Conservation (phyloP, 2,113 vertebrate genomes). For the Ibidorhyncha struthersii region DNA sequence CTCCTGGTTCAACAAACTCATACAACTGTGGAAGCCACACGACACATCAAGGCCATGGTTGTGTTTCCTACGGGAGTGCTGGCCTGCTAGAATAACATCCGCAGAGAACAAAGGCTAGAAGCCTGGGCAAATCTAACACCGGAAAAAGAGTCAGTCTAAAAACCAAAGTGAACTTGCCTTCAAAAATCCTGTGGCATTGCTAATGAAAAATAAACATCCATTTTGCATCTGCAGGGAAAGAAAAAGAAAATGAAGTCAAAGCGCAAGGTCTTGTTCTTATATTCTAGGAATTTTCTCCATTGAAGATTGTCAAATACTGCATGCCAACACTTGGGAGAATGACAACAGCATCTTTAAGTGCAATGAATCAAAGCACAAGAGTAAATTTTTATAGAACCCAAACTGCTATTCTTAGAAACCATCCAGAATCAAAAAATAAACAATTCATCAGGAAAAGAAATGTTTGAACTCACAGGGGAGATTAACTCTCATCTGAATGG, state of each 20-base stretch:
- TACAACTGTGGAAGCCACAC: not conserved
- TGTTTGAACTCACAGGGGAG: not conserved
- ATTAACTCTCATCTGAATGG: constrained; percentile 27
- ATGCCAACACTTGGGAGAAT: constrained; percentile 36
- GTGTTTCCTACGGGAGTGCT: not conserved
- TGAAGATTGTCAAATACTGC: constrained; percentile 37
- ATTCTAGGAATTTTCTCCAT: constrained; percentile 39
- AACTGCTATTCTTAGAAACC: constrained; percentile 55
- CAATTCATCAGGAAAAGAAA: constrained; percentile 35
- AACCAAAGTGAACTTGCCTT: not conserved
- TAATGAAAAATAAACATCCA: constrained; percentile 45
- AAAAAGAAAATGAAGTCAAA: not conserved
- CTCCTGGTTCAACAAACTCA: not conserved
- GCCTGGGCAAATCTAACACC: not conserved
- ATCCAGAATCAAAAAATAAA: constrained; percentile 45
- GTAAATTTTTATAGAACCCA: not conserved
- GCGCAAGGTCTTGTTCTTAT: not conserved
- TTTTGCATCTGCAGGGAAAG: not conserved
- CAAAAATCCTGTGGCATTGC: not conserved
- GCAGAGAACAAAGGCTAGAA: not conserved
- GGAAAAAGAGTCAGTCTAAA: not conserved
- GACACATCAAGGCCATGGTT: not conserved
- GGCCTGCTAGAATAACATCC: not conserved
- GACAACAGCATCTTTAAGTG: constrained; percentile 18
- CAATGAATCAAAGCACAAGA: constrained; percentile 43